Conservation (phyloP, 1,140 invertebrate species). For the Drosophila orena region DNA sequence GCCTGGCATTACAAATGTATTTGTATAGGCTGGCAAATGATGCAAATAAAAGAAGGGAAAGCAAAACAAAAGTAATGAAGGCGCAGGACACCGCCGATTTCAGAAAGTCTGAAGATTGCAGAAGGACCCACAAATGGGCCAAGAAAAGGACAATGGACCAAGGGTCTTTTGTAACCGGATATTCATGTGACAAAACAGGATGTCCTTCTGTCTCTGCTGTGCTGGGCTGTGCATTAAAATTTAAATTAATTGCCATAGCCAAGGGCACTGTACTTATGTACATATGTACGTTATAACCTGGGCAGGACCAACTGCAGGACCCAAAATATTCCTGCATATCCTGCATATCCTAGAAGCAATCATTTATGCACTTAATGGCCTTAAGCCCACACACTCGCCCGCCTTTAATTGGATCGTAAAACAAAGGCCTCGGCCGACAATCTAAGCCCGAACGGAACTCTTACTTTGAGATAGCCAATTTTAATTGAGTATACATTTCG, state of each 20-base stretch:
- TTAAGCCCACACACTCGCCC: slow-evolving; percentile 9
- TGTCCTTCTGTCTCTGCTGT: slow-evolving; percentile 17
- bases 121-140: not conserved
- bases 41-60: slow-evolving; percentile 25
- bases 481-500: slow-evolving; percentile 61
- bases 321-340: slow-evolving; percentile 31
- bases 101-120: slow-evolving; percentile 3
- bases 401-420: slow-evolving; percentile 63
- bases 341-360: slow-evolving; percentile 39
- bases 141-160: slow-evolving; percentile 15
- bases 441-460: slow-evolving; percentile 6
- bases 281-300: not conserved
- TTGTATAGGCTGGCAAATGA: slow-evolving; percentile 65
- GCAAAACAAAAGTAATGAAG: slow-evolving; percentile 20
- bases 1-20: slow-evolving; percentile 45
- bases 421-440: slow-evolving; percentile 30
- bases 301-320: slow-evolving; percentile 9
- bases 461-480: slow-evolving; percentile 22
- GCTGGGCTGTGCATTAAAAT: slow-evolving; percentile 35
- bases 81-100: not conserved
- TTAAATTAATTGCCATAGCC: slow-evolving; percentile 40
- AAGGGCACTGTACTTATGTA: slow-evolving; percentile 7
- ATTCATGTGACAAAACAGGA: slow-evolving; percentile 47
- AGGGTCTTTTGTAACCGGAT: slow-evolving; percentile 55
- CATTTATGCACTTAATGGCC: slow-evolving; percentile 65